Base-by-base conservation (phyloP, 2,113 vertebrate species). In the Entelurus aequoreus region DNA sequence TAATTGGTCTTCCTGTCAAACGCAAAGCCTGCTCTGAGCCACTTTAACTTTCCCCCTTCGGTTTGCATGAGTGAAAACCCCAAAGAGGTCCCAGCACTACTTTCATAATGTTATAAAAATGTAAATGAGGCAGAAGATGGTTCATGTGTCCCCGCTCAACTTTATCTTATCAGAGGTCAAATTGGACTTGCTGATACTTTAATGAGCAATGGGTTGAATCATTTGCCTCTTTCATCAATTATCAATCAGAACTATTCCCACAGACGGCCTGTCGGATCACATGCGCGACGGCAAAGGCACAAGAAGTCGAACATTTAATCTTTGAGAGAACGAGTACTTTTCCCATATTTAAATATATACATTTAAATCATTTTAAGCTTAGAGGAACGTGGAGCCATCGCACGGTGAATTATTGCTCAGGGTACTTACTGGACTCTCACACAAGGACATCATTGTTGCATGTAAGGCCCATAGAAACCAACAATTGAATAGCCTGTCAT, bases 1-100 rank as follows among this genome's bases (percentile, higher is more conserved):
- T 84, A 85, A 86, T 88, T 84, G 83, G 83, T 74, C 73, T 76
- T 74, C 67, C 68, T 71, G 63, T 80, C 71, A 64, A 68, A 85
- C 79, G 73, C 72, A 75, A 52, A 76, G 61, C 42, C 52, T 58
- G 48, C 48, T 76, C 59, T 67, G 48, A 76, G 74, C 71, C 74
- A 57, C 63, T 79, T 80, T 76, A 78, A 82, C 76, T 83, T 77
- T 82, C 71, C 56, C 16, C 56, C 69, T 9, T 40, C 28, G 75
- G 69, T 67, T 83, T 62, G 64, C 65, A 48, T n/a, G 47, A 73
- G 54, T 16, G 47, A 76, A 69, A 68, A 63, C 73, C 80, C 62
- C 59, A 62, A 67, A 42, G 40, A 42, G 3, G 40, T 57, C 37
- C 54, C 38, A 57, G 15, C n/a, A 6, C 16, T 51, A 59, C 66